Evolutionary conservation across 2,888 invertebrate species (phyloP).

Genomic region (Seira sanloemensis): DNA sequence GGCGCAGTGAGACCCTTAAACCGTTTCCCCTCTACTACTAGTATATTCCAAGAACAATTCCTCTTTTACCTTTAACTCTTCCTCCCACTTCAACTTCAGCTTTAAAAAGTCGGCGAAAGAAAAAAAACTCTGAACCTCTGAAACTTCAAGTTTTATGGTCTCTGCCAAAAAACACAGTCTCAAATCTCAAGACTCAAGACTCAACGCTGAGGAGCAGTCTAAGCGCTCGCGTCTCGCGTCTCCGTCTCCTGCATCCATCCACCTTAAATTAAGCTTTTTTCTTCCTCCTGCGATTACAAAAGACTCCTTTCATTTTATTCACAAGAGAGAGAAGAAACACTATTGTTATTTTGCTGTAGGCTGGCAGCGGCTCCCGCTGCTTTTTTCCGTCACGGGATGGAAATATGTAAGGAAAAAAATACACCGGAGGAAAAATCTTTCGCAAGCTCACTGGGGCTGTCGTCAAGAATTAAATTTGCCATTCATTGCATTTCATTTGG

Average conservation of each 20-base stretch:
- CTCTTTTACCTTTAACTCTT: neutral
- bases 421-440: slow-evolving; percentile 18
- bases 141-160: no score
- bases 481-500: slow-evolving; percentile 64
- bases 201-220: no score
- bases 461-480: slow-evolving; percentile 67
- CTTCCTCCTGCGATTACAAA: slow-evolving; percentile 12
- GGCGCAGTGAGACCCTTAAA: slow-evolving; percentile 55
- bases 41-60: neutral
- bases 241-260: neutral
- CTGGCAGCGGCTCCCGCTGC: neutral
- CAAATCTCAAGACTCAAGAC: no score
- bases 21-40: neutral
- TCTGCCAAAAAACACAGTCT: no score
- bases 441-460: slow-evolving; percentile 47
- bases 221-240: neutral
- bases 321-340: neutral
- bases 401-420: neutral
- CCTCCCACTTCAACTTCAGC: no score
- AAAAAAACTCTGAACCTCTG: no score
- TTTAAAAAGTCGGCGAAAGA: neutral
- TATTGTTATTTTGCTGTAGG: no score
- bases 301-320: neutral
- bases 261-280: slow-evolving; percentile 16
- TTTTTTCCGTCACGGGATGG: slow-evolving; percentile 4